Conservation (phyloP, 2,888 invertebrate genomes). For the Drosophila anomalata region DNA sequence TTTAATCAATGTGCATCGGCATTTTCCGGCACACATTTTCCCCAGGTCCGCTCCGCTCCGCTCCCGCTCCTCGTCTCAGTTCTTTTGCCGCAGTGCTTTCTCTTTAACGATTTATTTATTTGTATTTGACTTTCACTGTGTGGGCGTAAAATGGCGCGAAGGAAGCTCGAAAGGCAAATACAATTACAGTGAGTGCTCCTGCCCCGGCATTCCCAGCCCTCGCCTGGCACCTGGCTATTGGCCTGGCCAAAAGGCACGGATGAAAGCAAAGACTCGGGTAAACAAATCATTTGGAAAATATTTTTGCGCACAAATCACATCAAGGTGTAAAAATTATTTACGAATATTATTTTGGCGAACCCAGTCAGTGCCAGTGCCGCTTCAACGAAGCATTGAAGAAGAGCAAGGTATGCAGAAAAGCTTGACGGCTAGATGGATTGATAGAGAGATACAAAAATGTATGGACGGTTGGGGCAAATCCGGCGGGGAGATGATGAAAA, state of each 20-base stretch:
- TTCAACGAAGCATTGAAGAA: slow-evolving; percentile 23
- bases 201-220: slow-evolving; percentile 17
- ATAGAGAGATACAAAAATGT: slow-evolving; percentile 4
- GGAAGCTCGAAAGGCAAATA: slow-evolving; percentile 71
- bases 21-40: slow-evolving; percentile 30
- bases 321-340: slow-evolving; percentile 73
- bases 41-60: not conserved
- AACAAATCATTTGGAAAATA: slow-evolving; percentile 75
- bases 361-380: slow-evolving; percentile 15
- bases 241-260: slow-evolving; percentile 54
- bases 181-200: slow-evolving; percentile 73
- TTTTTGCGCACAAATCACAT: slow-evolving; percentile 71
- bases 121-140: slow-evolving; percentile 68
- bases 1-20: slow-evolving; percentile 62
- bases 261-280: slow-evolving; percentile 75
- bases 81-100: slow-evolving; percentile 24
- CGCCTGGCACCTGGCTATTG: slow-evolving; percentile 20
- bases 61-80: not conserved
- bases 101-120: slow-evolving; percentile 67
- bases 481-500: slow-evolving; percentile 5
- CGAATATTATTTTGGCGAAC: slow-evolving; percentile 66
- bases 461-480: not conserved
- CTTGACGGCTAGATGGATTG: slow-evolving; percentile 14
- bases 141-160: slow-evolving; percentile 56
- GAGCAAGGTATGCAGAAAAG: slow-evolving; percentile 33